Evolutionary conservation across 2,888 invertebrate genomes (phyloP), one percentile per base, ranked within the genome.

Genomic region (Synergus gifuensis): DNA sequence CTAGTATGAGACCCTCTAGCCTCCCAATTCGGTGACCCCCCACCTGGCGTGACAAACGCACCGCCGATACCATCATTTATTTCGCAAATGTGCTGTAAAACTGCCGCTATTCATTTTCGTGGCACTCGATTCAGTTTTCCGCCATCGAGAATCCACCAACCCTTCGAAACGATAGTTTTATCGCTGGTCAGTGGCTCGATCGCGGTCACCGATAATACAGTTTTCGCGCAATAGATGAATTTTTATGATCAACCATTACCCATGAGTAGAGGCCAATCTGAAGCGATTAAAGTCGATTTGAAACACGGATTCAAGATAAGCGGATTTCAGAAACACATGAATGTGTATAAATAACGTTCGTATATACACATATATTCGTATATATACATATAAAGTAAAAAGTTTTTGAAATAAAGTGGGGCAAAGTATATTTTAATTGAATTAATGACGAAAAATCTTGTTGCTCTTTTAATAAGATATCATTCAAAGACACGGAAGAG

Each of bases 21-120:
- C 77, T 40, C 78, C 80, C 80, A 67, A 22, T 60, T 22, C 5
- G 69, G 78, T 76, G 81, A 76, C 79, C 83, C 80, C 69, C 83
- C 83, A 83, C 82, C 85, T 79, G 81, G 87, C 89, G 91, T 92
- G 92, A 92, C 92, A 92, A 92, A 92, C 91, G 91, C 90, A 88
- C 88, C 90, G 89, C 89, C 91, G 92, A 92, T 92, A 91, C 90
- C 92, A 91, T 92, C 92, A 92, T 92, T 92, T 92, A 92, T 92
- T 92, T 91, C 88, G 89, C 91, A 92, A 92, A 92, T 92, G 90
- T 89, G 91, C 89, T 89, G 91, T 91, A 92, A 92, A 92, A 92
- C 91, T 92, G 91, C 91, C 88, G 91, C 92, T 92, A 92, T 92
- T 92, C 91, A 92, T 92, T 92, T 92, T 90, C 91, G 89, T 89